Base-by-base conservation (phyloP, 2,113 vertebrate genomes). In the Struthio camelus region DNA sequence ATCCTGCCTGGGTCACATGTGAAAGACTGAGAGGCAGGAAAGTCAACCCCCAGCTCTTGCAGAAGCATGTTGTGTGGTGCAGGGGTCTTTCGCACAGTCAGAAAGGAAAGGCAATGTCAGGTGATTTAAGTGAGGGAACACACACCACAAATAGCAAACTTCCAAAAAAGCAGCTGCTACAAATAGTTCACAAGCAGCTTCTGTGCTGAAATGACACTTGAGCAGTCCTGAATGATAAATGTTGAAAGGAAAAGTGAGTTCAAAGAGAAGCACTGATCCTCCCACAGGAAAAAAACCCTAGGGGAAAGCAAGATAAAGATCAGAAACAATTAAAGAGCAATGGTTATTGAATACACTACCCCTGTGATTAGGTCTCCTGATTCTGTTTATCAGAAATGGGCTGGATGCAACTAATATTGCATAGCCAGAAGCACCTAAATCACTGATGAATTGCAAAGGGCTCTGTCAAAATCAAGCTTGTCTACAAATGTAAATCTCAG, bases 221-320 rank as follows among this genome's bases (percentile, higher is more conserved):
- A 90, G 27, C 36, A n/a, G 64, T 54, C 75, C 36, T 0, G 32
- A 88, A 82, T 70, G 79, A 82, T 58, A 89, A 89, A 94, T 18
- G 67, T 65, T 87, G 94, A 95, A 94, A 95, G 81, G 84, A 96
- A 94, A 96, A 96, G 85, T 80, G 93, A 89, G 87, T 93, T 96
- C 93, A 94, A 94, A 97, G 89, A 59, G 81, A 73, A 94, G 61
- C 14, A 82, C 40, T 77, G 86, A 87, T 89, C 75, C 66, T 94
- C 89, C 84, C 9, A 14, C 73, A 77, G 87, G 81, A 79, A 80
- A 90, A 94, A 88, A 38, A 7, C 2, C 67, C 44, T 16, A 44
- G 24, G 38, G 80, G 77, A 87, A n/a, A 80, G 40, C 64, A 61
- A 91, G 93, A 97, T 93, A 95, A 85, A 85, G 84, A 95, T 91